Base-by-base conservation (phyloP, 1,140 invertebrate species). In the Scaptomyza graminum region DNA sequence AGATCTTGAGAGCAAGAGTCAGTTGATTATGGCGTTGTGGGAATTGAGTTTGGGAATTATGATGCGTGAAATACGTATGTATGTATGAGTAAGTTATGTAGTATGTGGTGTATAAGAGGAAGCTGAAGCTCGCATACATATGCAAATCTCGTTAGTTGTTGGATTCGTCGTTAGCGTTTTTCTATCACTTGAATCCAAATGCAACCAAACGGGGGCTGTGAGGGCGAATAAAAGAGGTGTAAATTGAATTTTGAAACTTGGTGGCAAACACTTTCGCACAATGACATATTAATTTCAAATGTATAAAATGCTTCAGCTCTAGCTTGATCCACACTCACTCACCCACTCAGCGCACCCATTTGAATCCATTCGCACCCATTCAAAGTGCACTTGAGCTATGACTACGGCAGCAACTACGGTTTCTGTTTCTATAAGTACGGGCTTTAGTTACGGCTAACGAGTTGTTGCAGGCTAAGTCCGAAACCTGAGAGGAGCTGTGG, bases 211-310 rank as follows among this genome's bases (percentile, higher is more conserved):
- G 54, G 37, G 34, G 8, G 60, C 28, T 31, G 5, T 31, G 28
- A 9, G n/a, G 28, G 41, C 34, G 49, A 43, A 34, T 34, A 34
- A 51, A 55, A 65, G 73, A 70, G 61, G 63, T 73, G 52, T 41
- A 78, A 87, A 87, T 88, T 88, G 75, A 87, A 74, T 87, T 82
- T 82, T 22, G 65, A 49, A 79, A 83, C 52, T 69, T 75, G 55
- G 63, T 59, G 59, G 66, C 54, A 70, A 68, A 69, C 57, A 64
- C 65, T 62, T 65, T 70, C 62, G 44, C 74, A 84, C 81, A 84
- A 84, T 84, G 81, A 76, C 81, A 80, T 85, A 84, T 84, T 84
- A 84, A 84, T 84, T 80, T 84, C 81, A 84, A 72, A 84, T 79
- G 60, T 69, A 71, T 50, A 61, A 62, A 59, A 65, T 65, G 62